These are phyloP conservation scores for Calidris pygmaea DNA, from an alignment of 2,113 vertebrate species.

Conservation along the genomic window DNA sequence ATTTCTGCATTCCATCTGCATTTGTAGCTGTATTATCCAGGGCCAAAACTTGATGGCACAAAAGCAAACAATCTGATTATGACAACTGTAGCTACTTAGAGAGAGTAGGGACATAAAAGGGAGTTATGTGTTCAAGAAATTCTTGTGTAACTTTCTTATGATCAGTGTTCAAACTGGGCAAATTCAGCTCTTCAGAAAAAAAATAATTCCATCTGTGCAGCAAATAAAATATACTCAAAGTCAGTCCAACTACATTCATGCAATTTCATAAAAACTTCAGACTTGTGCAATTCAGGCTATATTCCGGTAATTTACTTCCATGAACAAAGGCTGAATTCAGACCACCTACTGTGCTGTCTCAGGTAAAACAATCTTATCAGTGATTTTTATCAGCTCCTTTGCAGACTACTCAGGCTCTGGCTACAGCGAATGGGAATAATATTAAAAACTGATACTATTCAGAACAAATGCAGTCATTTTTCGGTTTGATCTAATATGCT, in stretches of 20 bases:
- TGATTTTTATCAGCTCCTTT: not conserved
- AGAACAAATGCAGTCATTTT: not conserved
- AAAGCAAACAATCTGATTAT: not conserved
- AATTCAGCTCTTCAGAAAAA: not conserved
- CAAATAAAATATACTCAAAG: not conserved
- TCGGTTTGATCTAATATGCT: not conserved
- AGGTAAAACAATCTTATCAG: not conserved
- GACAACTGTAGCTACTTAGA: not conserved
- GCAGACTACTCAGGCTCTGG: not conserved
- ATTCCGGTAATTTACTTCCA: not conserved
- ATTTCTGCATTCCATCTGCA: not conserved
- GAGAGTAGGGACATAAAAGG: not conserved
- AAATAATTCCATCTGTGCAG: not conserved
- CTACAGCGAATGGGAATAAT: not conserved
- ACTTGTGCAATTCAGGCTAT: not conserved
- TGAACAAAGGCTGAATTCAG: not conserved
- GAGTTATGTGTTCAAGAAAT: not conserved
- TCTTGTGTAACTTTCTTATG: not conserved
- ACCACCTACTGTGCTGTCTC: not conserved
- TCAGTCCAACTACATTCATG: not conserved
- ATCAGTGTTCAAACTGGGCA: not conserved
- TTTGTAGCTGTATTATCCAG: not conserved
- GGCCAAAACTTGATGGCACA: not conserved
- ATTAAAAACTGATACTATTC: not conserved
- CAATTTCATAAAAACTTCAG: not conserved